Percentiles rank a stretch among this genome's conserved stretches.
Conservation (phyloP, 2,888 invertebrate genomes). For the Aspidapion aeneum region DNA sequence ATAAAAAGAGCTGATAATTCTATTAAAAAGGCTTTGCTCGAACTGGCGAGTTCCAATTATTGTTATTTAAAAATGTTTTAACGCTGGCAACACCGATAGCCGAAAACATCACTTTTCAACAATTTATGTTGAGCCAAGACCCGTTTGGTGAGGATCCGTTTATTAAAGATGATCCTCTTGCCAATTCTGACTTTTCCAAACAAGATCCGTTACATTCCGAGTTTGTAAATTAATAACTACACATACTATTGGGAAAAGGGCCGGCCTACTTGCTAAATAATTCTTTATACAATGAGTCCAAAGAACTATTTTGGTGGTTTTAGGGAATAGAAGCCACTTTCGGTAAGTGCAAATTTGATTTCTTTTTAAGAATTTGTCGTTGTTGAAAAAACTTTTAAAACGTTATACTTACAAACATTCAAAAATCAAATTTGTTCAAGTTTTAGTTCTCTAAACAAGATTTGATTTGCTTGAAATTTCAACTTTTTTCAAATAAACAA, state of each 20-base stretch:
- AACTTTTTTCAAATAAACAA: no score
- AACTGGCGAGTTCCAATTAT: slow-evolving; percentile 60
- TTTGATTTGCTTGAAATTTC: no score
- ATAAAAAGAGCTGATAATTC: no score
- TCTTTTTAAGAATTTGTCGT: no score
- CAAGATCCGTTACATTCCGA: slow-evolving; percentile 62
- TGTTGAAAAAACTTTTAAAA: no score
- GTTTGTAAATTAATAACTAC: slow-evolving; percentile 27
- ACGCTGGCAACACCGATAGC: background rate
- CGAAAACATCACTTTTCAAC: slow-evolving; percentile 20
- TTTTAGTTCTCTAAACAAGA: no score
- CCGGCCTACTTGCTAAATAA: background rate
- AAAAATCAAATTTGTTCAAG: no score
- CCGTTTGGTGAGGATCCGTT: slow-evolving; percentile 73
- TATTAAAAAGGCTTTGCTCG: slow-evolving; percentile 88
- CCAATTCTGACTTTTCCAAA: slow-evolving; percentile 54
- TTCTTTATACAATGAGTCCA: slow-evolving; percentile 27
- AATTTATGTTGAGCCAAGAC: slow-evolving; percentile 53
- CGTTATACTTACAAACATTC: no score
- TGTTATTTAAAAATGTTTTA: slow-evolving; percentile 21
- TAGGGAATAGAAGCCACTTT: background rate
- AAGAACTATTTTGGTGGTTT: background rate
- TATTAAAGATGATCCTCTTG: slow-evolving; percentile 65
- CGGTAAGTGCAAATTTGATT: no score
- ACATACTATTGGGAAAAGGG: background rate